Evolutionary conservation across 2,888 invertebrate species (phyloP).

Genomic region (Microplitis manilae): DNA sequence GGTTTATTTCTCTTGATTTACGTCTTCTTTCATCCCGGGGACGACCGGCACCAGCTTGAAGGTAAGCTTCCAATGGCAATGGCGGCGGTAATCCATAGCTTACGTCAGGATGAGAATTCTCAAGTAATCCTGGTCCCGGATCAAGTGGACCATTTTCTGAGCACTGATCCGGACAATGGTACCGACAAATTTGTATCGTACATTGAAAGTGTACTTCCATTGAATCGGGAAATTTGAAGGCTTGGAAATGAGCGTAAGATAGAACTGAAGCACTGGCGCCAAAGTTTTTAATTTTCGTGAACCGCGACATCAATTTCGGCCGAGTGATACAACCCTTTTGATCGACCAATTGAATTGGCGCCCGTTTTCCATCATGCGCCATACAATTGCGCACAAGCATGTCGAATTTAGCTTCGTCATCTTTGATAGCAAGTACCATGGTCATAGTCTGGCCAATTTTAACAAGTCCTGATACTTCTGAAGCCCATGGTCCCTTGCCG

Average conservation of each 20-base stretch:
- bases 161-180: slow-evolving; percentile 94
- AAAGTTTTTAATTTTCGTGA: slow-evolving; percentile 95
- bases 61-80: slow-evolving; percentile 77
- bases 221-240: slow-evolving; percentile 95
- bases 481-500: slow-evolving; percentile 95
- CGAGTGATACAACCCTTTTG: slow-evolving; percentile 93
- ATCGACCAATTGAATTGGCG: slow-evolving; percentile 93
- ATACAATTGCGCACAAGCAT: slow-evolving; percentile 96
- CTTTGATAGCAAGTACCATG: slow-evolving; percentile 95
- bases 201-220: slow-evolving; percentile 98
- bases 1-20: slow-evolving; percentile 76
- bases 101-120: slow-evolving; percentile 75
- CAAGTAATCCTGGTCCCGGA: slow-evolving; percentile 70
- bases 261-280: slow-evolving; percentile 93
- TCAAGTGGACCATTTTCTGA: slow-evolving; percentile 76
- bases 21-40: slow-evolving; percentile 83
- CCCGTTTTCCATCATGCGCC: slow-evolving; percentile 94
- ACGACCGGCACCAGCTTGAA: slow-evolving; percentile 77
- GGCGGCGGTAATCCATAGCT: slow-evolving; percentile 82
- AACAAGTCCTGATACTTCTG: slow-evolving; percentile 93
- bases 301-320: slow-evolving; percentile 93
- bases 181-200: slow-evolving; percentile 93
- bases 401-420: slow-evolving; percentile 95
- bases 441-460: slow-evolving; percentile 98
- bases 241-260: slow-evolving; percentile 94